Conservation (phyloP, 1,140 invertebrate genomes). For the Oncopodura yosiiana region DNA sequence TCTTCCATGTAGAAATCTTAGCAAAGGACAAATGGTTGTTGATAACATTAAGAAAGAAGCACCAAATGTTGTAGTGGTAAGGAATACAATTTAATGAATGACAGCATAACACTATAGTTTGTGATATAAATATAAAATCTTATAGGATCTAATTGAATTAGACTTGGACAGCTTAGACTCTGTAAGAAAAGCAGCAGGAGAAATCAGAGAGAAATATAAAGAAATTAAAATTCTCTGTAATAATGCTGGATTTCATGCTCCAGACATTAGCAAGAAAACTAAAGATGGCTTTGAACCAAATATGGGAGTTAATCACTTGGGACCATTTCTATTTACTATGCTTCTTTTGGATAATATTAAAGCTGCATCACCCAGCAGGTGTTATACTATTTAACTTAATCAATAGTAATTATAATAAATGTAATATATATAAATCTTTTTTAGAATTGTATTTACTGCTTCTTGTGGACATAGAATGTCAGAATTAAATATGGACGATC, state of each 20-base stretch:
- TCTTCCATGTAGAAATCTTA: slow-evolving; percentile 58
- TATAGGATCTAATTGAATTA: background rate
- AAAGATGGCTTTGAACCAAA: slow-evolving; percentile 13
- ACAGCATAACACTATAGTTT: too few species aligned
- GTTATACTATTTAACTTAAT: background rate
- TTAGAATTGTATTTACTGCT: background rate
- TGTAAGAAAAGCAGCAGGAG: background rate
- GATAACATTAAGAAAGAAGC: too few species aligned
- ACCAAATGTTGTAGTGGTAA: too few species aligned
- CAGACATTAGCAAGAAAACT: too few species aligned
- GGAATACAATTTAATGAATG: too few species aligned
- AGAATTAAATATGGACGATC: background rate
- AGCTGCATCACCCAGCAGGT: background rate
- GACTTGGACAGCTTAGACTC: slow-evolving; percentile 1
- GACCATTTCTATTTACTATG: slow-evolving; percentile 3
- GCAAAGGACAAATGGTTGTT: slow-evolving; percentile 49
- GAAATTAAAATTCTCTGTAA: slow-evolving; percentile 2
- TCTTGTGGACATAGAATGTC: background rate
- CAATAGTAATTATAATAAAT: background rate
- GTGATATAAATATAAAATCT: too few species aligned
- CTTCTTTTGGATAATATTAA: background rate
- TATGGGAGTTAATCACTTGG: background rate
- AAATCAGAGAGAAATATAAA: background rate
- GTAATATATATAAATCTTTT: background rate
- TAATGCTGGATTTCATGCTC: slow-evolving; percentile 13